A percentile compares a stretch with the other conserved stretches of the same genome.
Conservation (phyloP, 1,140 invertebrate genomes). For the Eupristina koningsbergeri region DNA sequence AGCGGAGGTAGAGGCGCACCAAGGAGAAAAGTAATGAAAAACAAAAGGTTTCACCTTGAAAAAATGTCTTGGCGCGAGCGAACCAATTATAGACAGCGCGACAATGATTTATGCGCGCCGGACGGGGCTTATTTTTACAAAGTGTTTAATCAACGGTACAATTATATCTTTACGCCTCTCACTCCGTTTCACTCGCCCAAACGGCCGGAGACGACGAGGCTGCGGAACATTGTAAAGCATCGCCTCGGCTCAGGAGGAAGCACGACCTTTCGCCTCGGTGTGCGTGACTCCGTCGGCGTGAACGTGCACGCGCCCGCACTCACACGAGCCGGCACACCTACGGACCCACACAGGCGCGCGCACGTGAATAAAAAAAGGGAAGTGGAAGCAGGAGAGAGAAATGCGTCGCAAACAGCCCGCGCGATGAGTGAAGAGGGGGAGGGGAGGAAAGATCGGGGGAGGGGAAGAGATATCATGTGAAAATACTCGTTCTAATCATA, state of each 20-base stretch:
- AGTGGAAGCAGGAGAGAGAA: constrained; percentile 15
- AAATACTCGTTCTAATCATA: constrained; percentile 55
- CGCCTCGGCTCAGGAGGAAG: constrained; percentile 25
- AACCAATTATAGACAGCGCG: constrained; percentile 49
- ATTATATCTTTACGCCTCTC: constrained; percentile 45
- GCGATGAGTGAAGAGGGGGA: constrained; percentile 12
- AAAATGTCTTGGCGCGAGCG: constrained; percentile 19
- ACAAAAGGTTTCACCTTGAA: constrained; percentile 27
- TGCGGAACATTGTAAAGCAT: constrained; percentile 30
- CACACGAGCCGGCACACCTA: not conserved
- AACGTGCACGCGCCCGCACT: too few species aligned
- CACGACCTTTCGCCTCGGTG: constrained; percentile 23
- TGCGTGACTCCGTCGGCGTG: not conserved
- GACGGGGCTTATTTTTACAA: constrained; percentile 49
- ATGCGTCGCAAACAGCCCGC: constrained; percentile 7
- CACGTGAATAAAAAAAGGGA: constrained; percentile 1
- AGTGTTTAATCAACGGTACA: constrained; percentile 52
- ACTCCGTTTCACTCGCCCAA: not conserved
- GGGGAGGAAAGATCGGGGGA: not conserved
- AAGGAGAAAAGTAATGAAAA: constrained; percentile 36
- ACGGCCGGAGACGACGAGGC: constrained; percentile 13
- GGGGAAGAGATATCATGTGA: constrained; percentile 42
- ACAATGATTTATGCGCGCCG: constrained; percentile 48
- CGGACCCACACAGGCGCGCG: not conserved
- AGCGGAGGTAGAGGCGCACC: too few species aligned